phyloP scores from a whole-genome alignment of 2,888 invertebrate species.

The Eristalis arbustorum region DNA sequence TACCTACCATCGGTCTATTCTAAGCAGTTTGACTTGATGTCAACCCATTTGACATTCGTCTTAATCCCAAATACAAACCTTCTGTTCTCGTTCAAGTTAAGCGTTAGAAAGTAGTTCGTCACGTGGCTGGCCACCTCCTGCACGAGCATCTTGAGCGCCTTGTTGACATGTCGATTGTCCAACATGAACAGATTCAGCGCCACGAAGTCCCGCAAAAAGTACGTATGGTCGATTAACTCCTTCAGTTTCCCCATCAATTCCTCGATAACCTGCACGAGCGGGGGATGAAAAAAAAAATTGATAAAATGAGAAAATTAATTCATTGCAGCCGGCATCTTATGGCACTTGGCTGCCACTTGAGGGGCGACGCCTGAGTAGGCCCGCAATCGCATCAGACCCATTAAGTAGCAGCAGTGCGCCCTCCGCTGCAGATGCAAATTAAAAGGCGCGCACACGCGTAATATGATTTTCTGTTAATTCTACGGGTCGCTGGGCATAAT shows the following conservation, averaged over 20 bases:
- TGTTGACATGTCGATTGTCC: slow-evolving; percentile 82
- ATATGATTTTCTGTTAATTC: slow-evolving; percentile 80
- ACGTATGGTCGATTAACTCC: slow-evolving; percentile 86
- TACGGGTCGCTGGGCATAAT: slow-evolving; percentile 79
- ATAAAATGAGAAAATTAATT: not conserved
- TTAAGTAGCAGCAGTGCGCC: slow-evolving; percentile 40
- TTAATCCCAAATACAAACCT: slow-evolving; percentile 82
- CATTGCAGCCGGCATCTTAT: not conserved
- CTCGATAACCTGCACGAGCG: slow-evolving; percentile 83
- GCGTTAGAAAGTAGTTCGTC: slow-evolving; percentile 78
- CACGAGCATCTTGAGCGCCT: slow-evolving; percentile 77
- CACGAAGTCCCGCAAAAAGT: slow-evolving; percentile 87
- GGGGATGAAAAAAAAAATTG: not conserved
- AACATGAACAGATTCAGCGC: slow-evolving; percentile 92
- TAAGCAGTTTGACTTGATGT: no score
- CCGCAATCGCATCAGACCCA: slow-evolving; percentile 57
- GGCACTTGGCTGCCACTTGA: not conserved
- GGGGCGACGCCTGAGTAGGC: slow-evolving; percentile 24
- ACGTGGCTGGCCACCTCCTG: slow-evolving; percentile 78
- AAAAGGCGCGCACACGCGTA: slow-evolving; percentile 72
- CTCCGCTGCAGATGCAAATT: slow-evolving; percentile 50
- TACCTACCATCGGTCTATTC: no score
- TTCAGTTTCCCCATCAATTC: slow-evolving; percentile 87
- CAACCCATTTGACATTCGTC: not conserved
- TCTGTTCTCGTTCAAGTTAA: slow-evolving; percentile 86